Conservation (phyloP, 1,140 invertebrate genomes). For the Lineus longissimus region DNA sequence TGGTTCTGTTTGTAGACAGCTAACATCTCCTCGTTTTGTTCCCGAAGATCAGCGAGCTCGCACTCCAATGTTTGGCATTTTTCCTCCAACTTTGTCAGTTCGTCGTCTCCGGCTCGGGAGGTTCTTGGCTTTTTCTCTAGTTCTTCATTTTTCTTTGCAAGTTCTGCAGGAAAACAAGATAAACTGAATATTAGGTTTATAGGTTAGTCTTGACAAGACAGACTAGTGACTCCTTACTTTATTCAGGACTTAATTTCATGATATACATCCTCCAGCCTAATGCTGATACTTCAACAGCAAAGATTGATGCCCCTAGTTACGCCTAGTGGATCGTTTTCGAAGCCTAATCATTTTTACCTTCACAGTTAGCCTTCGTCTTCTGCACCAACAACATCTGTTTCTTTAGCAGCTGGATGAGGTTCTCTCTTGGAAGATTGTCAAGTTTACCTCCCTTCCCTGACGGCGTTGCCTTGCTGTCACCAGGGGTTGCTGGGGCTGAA, state of each 20-base stretch:
- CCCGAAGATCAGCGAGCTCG: conserved; percentile 3
- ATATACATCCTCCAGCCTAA: conserved; percentile 16
- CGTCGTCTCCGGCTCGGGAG: conserved; percentile 3
- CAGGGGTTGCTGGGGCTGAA: too few species aligned
- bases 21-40: conserved; percentile 33
- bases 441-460: conserved; percentile 26
- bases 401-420: conserved; percentile 50
- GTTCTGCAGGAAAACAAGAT: neutral
- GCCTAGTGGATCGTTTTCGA: neutral
- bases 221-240: neutral
- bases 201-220: neutral
- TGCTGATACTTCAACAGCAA: neutral
- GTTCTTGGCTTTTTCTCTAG: neutral
- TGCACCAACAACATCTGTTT: conserved; percentile 46
- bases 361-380: conserved; percentile 44
- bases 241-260: neutral
- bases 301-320: neutral
- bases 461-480: neutral
- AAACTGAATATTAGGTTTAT: neutral
- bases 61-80: conserved; percentile 24
- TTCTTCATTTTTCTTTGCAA: neutral
- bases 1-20: conserved; percentile 34
- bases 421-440: conserved; percentile 45
- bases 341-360: conserved; percentile 33
- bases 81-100: neutral